These are phyloP conservation scores for Ctenoplectra terminalis DNA, from an alignment of 1,140 invertebrate genomes.

Conservation along the genomic window DNA sequence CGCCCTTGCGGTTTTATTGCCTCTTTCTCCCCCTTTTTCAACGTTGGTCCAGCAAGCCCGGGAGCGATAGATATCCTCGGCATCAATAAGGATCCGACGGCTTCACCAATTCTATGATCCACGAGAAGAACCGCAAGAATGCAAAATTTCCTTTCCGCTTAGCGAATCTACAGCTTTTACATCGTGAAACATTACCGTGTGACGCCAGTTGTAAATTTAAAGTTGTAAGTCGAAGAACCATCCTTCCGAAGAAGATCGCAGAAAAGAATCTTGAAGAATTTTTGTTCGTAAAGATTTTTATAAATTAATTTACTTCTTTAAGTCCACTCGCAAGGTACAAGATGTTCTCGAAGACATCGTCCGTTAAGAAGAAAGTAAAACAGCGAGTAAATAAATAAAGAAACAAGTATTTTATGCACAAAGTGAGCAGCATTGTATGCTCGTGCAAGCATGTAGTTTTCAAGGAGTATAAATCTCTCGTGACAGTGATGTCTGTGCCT, in stretches of 20 bases:
- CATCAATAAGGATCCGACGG: slow-evolving; percentile 66
- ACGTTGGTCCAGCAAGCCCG: slow-evolving; percentile 70
- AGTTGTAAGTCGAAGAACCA: background rate
- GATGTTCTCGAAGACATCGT: background rate
- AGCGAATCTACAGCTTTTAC: background rate
- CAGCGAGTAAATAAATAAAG: slow-evolving; percentile 46
- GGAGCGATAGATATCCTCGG: slow-evolving; percentile 75
- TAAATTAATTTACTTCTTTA: background rate
- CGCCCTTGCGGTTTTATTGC: slow-evolving; percentile 74
- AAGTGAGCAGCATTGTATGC: slow-evolving; percentile 43
- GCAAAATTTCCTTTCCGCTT: background rate
- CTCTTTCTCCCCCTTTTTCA: slow-evolving; percentile 59
- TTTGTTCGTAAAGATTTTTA: background rate
- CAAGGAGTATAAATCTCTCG: slow-evolving; percentile 72
- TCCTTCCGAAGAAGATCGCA: background rate
- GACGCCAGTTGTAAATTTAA: background rate
- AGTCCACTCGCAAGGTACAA: no score
- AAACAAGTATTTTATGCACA: slow-evolving; percentile 54
- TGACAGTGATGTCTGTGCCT: slow-evolving; percentile 73
- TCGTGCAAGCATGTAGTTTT: slow-evolving; percentile 50
- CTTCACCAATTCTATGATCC: slow-evolving; percentile 36
- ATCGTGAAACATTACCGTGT: background rate
- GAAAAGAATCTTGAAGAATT: background rate
- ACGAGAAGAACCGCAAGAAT: slow-evolving; percentile 19
- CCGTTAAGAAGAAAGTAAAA: background rate